phyloP scores from a whole-genome alignment of 2,888 invertebrate species.

The Lithodes maja region DNA sequence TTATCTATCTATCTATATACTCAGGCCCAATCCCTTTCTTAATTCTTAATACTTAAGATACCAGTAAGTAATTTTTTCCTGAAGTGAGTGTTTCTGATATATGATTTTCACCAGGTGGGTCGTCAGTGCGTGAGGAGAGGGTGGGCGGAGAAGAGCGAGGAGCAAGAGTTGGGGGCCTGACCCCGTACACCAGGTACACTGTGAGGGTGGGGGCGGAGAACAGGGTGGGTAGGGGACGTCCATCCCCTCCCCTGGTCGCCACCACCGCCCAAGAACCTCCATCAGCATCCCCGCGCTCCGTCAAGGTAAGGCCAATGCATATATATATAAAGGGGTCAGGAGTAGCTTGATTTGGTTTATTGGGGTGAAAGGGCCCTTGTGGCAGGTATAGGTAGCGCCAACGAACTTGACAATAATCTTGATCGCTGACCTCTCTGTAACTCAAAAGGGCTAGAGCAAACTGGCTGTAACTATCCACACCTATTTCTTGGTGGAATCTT shows the following conservation, averaged over 20 bases:
- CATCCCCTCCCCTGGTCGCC: slow-evolving; percentile 54
- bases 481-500: too few relatives aligned
- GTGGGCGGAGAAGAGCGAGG: slow-evolving; percentile 47
- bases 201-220: slow-evolving; percentile 63
- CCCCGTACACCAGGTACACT: slow-evolving; percentile 64
- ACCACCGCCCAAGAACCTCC: slow-evolving; percentile 62
- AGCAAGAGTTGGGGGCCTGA: slow-evolving; percentile 50
- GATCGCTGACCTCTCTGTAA: too few relatives aligned
- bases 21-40: too few relatives aligned
- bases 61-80: too few relatives aligned
- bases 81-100: too few relatives aligned
- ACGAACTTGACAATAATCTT: too few relatives aligned
- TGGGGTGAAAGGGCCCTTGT: too few relatives aligned
- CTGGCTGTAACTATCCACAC: too few relatives aligned
- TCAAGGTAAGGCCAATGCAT: slow-evolving; percentile 36
- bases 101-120: not conserved
- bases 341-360: not conserved
- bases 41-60: too few relatives aligned
- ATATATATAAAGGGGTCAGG: not conserved
- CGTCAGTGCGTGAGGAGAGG: slow-evolving; percentile 46
- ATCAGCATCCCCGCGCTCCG: slow-evolving; percentile 54
- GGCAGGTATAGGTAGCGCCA: too few relatives aligned
- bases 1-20: too few relatives aligned
- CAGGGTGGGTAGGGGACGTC: slow-evolving; percentile 53
- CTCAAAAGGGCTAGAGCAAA: too few relatives aligned